A percentile compares a stretch with the other conserved stretches of the same genome.
These are phyloP conservation scores for Bungarus multicinctus DNA, from an alignment of 2,113 vertebrate species.

Conservation along the genomic window DNA sequence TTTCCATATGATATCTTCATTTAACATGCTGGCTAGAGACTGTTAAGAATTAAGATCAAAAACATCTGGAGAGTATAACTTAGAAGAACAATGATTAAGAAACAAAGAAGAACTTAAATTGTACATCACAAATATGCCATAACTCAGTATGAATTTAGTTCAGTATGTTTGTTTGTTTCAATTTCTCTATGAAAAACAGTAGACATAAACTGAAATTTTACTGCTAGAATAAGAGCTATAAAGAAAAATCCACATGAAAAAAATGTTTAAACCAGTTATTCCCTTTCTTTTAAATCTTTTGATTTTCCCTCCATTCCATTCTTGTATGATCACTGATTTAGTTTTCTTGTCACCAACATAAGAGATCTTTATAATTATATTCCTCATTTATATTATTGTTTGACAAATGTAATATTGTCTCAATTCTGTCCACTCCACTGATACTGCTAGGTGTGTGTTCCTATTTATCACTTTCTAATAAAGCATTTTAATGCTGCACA, in stretches of 20 bases:
- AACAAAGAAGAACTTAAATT: not conserved
- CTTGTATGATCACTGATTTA: constrained; percentile 22
- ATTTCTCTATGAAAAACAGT: not conserved
- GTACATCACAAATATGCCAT: not conserved
- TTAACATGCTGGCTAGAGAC: not conserved
- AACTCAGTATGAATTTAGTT: no score
- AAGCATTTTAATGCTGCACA: not conserved
- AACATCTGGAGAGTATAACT: not conserved
- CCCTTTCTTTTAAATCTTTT: not conserved
- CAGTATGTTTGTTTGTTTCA: not conserved
- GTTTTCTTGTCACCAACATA: constrained; percentile 22
- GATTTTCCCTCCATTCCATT: not conserved
- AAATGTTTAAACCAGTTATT: not conserved
- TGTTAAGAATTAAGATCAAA: not conserved
- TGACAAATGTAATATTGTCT: not conserved
- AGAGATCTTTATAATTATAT: not conserved
- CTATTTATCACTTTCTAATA: not conserved
- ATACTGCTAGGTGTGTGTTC: not conserved
- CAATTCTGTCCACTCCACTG: not conserved
- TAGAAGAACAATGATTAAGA: not conserved
- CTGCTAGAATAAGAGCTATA: not conserved
- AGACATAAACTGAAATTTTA: not conserved
- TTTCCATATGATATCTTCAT: not conserved
- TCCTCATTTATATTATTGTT: not conserved
- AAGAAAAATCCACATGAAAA: constrained; percentile 10